Evolutionary conservation across 2,113 vertebrate genomes (phyloP).

Genomic region (Vanacampus margaritifer): DNA sequence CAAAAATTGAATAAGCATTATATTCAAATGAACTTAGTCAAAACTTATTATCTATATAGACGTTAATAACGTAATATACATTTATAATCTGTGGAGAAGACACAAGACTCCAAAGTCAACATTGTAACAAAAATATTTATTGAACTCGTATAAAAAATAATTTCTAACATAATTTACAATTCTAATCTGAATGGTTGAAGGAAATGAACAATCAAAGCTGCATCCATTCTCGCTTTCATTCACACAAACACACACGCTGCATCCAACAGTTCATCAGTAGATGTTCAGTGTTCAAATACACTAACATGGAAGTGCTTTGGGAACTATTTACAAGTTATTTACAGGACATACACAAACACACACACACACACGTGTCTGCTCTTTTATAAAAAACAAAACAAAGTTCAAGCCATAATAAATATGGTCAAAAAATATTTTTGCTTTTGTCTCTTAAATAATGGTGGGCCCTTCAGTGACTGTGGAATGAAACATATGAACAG

Average conservation of each 20-base stretch:
- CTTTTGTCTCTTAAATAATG: slow-evolving; percentile 60
- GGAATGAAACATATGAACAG: slow-evolving; percentile 75
- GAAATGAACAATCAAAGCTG: slow-evolving; percentile 61
- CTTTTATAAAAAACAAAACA: slow-evolving; percentile 39
- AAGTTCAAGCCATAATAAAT: slow-evolving; percentile 64
- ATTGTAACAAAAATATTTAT: slow-evolving; percentile 79
- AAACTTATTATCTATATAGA: background rate
- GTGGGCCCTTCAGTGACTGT: slow-evolving; percentile 72
- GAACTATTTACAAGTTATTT: slow-evolving; percentile 69
- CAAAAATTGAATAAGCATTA: too few relatives aligned
- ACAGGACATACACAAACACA: slow-evolving; percentile 56
- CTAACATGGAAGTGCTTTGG: slow-evolving; percentile 68
- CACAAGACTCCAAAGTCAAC: slow-evolving; percentile 19
- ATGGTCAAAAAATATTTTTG: slow-evolving; percentile 44
- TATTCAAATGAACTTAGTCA: too few relatives aligned
- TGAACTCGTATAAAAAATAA: slow-evolving; percentile 82
- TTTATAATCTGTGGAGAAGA: background rate
- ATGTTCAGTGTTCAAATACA: slow-evolving; percentile 66
- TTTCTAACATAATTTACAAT: slow-evolving; percentile 76
- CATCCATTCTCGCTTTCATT: slow-evolving; percentile 46
- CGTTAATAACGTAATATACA: background rate
- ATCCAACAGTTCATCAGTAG: slow-evolving; percentile 64
- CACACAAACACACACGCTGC: slow-evolving; percentile 19
- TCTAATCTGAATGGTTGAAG: slow-evolving; percentile 60
- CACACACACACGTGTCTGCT: slow-evolving; percentile 51